Evolutionary conservation across 2,797 vertebrate species (phyloP).

Genomic region (Argya squamiceps): DNA sequence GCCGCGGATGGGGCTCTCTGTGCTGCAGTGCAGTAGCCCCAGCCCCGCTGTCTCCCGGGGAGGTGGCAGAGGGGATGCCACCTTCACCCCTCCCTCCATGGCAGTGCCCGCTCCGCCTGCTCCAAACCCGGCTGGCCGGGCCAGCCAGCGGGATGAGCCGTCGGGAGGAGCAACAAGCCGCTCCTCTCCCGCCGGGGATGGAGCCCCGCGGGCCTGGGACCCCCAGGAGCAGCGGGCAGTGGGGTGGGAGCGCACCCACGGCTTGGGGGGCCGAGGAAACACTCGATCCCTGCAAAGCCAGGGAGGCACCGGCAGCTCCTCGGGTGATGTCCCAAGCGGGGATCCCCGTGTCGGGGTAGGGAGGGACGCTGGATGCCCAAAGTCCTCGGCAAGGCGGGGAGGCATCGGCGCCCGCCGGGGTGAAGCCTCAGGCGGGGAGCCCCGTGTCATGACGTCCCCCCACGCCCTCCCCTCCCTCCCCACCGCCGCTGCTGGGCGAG

Average conservation of each 20-base stretch:
- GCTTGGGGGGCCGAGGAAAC: neutral
- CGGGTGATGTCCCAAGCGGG: neutral
- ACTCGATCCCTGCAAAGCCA: rapidly evolving
- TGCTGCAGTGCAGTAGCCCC: slow-evolving; percentile 48
- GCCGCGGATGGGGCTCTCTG: neutral
- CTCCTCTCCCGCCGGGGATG: neutral
- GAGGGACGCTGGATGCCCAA: rapidly evolving
- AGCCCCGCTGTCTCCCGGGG: neutral
- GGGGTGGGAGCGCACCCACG: neutral
- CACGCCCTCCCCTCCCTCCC: neutral
- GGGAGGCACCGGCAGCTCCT: neutral
- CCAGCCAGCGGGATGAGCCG: neutral
- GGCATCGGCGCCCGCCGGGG: neutral
- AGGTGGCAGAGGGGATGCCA: neutral
- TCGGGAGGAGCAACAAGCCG: rapidly evolving
- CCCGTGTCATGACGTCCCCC: neutral
- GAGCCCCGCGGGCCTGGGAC: neutral
- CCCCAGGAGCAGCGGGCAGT: neutral
- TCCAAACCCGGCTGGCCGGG: neutral
- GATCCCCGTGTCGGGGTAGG: neutral
- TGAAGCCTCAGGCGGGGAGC: neutral
- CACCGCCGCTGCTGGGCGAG: neutral
- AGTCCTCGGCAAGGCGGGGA: neutral
- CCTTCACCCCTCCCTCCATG: neutral
- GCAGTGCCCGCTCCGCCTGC: neutral